A percentile compares a stretch with the other conserved stretches of the same genome.
Evolutionary conservation across 2,797 vertebrate genomes (phyloP).

Genomic region (Anisognathus igniventris): DNA sequence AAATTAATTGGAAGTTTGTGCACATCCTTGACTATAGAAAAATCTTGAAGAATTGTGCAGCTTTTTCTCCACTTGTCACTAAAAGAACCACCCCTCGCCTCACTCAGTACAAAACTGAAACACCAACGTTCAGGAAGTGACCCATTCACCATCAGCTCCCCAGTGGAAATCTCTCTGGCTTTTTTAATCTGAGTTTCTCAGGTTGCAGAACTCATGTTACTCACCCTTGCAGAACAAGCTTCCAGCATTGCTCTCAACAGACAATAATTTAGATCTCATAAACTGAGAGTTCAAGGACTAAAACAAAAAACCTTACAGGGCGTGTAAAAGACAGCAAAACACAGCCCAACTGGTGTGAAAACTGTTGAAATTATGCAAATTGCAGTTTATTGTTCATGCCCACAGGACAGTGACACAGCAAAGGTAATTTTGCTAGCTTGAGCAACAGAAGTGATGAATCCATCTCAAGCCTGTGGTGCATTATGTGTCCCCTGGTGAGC

Average conservation of each 20-base stretch:
- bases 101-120: not conserved
- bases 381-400: not conserved
- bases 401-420: not conserved
- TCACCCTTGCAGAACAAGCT: not conserved
- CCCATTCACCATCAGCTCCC: not conserved
- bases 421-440: not conserved
- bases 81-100: not conserved
- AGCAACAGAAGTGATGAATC: not conserved
- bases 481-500: not conserved
- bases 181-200: not conserved
- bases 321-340: not conserved
- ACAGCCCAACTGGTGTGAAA: not conserved
- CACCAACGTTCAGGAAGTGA: rapidly evolving
- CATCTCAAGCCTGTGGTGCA: not conserved
- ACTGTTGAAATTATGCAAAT: not conserved
- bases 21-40: not conserved
- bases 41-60: not conserved
- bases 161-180: not conserved
- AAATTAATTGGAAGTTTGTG: not conserved
- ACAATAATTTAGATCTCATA: not conserved
- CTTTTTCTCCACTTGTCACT: not conserved
- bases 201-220: not conserved
- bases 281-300: not conserved
- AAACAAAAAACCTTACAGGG: not conserved
- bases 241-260: not conserved